These are phyloP conservation scores for Plebejus melissa DNA, from an alignment of 2,888 invertebrate genomes.

Conservation along the genomic window DNA sequence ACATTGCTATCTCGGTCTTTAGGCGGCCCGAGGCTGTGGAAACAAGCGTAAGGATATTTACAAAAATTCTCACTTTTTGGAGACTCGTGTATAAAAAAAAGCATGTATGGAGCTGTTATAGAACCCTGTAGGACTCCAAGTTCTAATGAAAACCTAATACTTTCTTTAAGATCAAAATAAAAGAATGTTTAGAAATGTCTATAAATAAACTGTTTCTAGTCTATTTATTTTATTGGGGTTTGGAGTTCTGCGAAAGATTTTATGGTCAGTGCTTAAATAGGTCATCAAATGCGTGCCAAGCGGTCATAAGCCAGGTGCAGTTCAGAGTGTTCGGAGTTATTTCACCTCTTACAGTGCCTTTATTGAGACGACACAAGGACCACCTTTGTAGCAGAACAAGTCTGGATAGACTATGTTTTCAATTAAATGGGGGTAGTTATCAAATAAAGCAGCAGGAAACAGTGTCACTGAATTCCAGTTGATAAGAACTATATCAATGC, in stretches of 20 bases:
- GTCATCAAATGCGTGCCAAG: not conserved
- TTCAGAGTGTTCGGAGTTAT: not conserved
- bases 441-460: too few species aligned
- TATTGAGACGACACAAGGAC: too few species aligned
- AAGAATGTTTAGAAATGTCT: not conserved
- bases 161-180: not conserved
- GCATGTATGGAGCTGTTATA: not conserved
- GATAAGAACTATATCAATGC: too few species aligned
- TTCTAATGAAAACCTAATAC: not conserved
- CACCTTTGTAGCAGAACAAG: too few species aligned
- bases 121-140: not conserved
- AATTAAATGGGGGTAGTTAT: not conserved
- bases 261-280: not conserved
- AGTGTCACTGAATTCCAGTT: too few species aligned
- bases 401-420: not conserved
- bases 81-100: too few species aligned
- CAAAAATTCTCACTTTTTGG: too few species aligned
- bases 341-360: too few species aligned
- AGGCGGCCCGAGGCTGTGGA: too few species aligned
- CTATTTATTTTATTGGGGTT: not conserved
- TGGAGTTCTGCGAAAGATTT: not conserved
- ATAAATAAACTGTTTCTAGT: not conserved
- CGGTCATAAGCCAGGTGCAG: not conserved
- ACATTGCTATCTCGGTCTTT: too few species aligned
- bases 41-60: too few species aligned